A percentile compares a stretch with the other conserved stretches of the same genome.
These are phyloP conservation scores for Nephotettix cincticeps DNA, from an alignment of 1,140 invertebrate species.

Conservation along the genomic window DNA sequence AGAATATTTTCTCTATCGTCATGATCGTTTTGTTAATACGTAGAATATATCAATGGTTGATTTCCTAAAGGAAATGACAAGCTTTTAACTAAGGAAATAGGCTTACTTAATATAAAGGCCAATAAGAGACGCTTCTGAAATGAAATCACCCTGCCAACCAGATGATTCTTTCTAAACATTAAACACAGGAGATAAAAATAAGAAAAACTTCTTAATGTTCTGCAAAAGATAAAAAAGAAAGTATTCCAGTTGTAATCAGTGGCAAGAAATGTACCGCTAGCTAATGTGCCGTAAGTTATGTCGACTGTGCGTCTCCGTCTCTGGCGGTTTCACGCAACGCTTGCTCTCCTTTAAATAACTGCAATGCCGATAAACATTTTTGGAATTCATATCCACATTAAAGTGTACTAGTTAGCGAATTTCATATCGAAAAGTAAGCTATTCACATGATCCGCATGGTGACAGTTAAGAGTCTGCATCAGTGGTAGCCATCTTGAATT, in stretches of 20 bases:
- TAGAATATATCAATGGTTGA: neutral
- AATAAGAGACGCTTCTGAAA: too few relatives aligned
- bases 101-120: neutral
- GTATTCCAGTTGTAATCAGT: neutral
- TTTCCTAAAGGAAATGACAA: neutral
- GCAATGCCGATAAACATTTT: too few relatives aligned
- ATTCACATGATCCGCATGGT: too few relatives aligned
- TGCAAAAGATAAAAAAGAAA: neutral
- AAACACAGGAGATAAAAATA: neutral
- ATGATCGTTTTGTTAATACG: neutral
- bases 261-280: neutral
- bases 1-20: neutral
- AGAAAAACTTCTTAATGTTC: neutral
- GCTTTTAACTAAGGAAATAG: neutral
- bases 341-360: too few relatives aligned
- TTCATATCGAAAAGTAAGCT: too few relatives aligned
- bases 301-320: too few relatives aligned
- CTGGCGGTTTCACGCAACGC: too few relatives aligned
- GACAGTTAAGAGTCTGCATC: too few relatives aligned
- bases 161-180: neutral
- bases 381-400: too few relatives aligned
- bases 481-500: too few relatives aligned
- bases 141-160: neutral
- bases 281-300: neutral
- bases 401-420: too few relatives aligned